phyloP scores from a whole-genome alignment of 2,797 vertebrate genomes.

The Pseudochromis fuscus region DNA sequence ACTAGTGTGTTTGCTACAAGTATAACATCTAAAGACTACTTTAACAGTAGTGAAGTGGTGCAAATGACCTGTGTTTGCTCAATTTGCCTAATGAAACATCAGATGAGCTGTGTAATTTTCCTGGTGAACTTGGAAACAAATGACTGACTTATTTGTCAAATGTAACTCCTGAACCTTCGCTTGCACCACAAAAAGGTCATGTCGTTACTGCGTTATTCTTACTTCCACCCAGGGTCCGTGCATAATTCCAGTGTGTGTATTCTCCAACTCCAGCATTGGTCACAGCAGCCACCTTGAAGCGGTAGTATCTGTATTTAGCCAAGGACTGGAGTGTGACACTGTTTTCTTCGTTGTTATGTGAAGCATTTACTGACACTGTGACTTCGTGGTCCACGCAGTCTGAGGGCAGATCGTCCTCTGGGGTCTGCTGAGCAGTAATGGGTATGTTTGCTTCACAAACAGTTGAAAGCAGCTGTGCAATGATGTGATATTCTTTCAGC shows the following conservation, averaged over 20 bases:
- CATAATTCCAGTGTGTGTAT: conserved; percentile 88
- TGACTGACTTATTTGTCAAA: conserved; percentile 15
- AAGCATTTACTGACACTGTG: conserved; percentile 83
- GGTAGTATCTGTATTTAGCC: conserved; percentile 92
- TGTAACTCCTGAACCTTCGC: conserved; percentile 11
- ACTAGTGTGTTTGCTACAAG: not conserved
- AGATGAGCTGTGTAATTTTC: conserved; percentile 9
- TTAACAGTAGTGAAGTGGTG: not conserved
- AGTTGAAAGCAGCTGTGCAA: conserved; percentile 84
- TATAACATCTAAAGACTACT: not conserved
- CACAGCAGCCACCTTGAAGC: conserved; percentile 91
- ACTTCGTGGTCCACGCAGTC: conserved; percentile 86
- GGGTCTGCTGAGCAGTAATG: conserved; percentile 13
- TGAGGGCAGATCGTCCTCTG: conserved; percentile 71
- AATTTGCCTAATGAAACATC: not conserved
- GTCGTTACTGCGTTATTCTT: conserved; percentile 75
- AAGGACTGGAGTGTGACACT: conserved; percentile 86
- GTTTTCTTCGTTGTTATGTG: conserved; percentile 64
- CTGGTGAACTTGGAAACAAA: not conserved
- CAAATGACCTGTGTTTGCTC: not conserved
- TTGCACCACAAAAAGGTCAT: conserved; percentile 35
- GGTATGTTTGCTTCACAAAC: conserved; percentile 75
- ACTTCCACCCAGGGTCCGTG: conserved; percentile 91
- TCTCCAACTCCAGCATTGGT: conserved; percentile 92
- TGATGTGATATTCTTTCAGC: conserved; percentile 91